phyloP scores from a whole-genome alignment of 35 echinoderm and acorn worm species.

The Stichopus chloronotus region DNA sequence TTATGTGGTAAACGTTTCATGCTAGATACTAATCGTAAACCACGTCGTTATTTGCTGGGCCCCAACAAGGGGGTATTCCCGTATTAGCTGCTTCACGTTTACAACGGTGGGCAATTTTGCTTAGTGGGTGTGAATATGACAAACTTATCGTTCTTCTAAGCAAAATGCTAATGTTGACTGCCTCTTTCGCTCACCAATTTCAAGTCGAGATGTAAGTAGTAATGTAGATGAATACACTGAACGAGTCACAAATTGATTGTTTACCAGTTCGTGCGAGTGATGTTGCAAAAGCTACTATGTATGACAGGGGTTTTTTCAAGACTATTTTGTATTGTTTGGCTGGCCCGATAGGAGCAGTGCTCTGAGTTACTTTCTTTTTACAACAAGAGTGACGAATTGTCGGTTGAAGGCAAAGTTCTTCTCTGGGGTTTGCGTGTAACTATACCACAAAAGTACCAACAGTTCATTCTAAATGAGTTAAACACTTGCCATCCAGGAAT shows the following conservation, averaged over 20 bases:
- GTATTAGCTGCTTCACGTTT: slow-evolving; percentile 57
- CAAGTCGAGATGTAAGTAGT: neutral
- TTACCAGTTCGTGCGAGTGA: slow-evolving; percentile 45
- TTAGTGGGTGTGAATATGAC: slow-evolving; percentile 60
- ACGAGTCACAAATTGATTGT: slow-evolving; percentile 1
- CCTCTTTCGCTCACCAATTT: slow-evolving; percentile 39
- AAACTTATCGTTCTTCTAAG: slow-evolving; percentile 30
- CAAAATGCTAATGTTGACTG: slow-evolving; percentile 65
- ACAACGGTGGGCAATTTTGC: slow-evolving; percentile 66
- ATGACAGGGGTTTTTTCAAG: slow-evolving; percentile 46
- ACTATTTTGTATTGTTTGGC: slow-evolving; percentile 48
- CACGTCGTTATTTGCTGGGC: slow-evolving; percentile 30
- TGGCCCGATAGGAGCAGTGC: slow-evolving; percentile 21
- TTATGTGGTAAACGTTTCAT: slow-evolving; percentile 47
- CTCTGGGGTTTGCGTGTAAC: slow-evolving; percentile 51
- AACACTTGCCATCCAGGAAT: slow-evolving; percentile 57
- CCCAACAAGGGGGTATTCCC: slow-evolving; percentile 60
- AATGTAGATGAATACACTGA: slow-evolving; percentile 6
- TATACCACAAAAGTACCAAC: slow-evolving; percentile 34
- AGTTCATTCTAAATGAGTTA: slow-evolving; percentile 42
- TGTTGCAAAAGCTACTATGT: slow-evolving; percentile 16
- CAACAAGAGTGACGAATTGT: slow-evolving; percentile 31
- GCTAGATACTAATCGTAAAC: slow-evolving; percentile 37
- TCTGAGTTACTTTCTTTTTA: slow-evolving; percentile 2
- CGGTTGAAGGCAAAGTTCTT: slow-evolving; percentile 31